Evolutionary conservation across 2,888 invertebrate species (phyloP).

Genomic region (Tipula confusa): DNA sequence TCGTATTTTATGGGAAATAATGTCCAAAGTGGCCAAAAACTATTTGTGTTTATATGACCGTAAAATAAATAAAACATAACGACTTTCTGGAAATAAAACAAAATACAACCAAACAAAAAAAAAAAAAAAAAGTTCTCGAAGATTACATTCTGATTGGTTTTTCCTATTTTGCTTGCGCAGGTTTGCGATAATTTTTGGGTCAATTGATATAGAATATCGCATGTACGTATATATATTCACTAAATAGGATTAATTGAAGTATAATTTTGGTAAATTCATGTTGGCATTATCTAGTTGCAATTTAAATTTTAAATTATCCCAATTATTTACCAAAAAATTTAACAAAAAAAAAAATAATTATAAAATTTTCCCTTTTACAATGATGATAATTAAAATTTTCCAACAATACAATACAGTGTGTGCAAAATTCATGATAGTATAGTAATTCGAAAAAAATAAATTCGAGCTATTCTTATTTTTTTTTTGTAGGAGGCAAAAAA

Average conservation of each 20-base stretch:
- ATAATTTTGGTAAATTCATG: neutral
- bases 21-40: constrained; percentile 20
- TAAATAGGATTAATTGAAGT: neutral
- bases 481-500: neutral
- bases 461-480: neutral
- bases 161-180: neutral
- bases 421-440: no score
- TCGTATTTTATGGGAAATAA: constrained; percentile 6
- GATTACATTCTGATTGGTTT: constrained; percentile 4
- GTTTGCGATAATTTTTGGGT: constrained; percentile 20
- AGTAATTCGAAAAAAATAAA: neutral
- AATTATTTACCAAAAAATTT: neutral
- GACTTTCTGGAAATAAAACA: neutral
- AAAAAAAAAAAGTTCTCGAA: neutral
- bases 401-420: no score
- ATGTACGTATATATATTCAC: neutral
- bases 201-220: neutral
- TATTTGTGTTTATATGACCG: constrained; percentile 20
- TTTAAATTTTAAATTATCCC: neutral
- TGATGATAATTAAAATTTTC: neutral
- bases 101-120: neutral
- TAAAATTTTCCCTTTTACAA: neutral
- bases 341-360: neutral
- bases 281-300: neutral
- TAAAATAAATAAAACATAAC: constrained; percentile 25